A percentile compares a stretch with the other conserved stretches of the same genome.
Conservation (phyloP, 2,113 vertebrate species). For the Odocoileus hemionus region DNA sequence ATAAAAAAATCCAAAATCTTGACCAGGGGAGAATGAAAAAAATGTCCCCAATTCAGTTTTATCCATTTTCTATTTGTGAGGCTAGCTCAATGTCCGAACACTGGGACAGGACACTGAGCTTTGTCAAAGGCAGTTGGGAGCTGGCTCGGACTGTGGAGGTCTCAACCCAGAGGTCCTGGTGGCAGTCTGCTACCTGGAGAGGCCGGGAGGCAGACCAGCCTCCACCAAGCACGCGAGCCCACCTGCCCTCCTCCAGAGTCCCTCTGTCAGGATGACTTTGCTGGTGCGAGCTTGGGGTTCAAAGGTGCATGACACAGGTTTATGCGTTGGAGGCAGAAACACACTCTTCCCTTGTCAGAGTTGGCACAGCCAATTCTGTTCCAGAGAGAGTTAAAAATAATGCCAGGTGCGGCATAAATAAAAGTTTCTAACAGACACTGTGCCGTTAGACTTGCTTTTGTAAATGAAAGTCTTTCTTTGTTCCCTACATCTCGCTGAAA, state of each 20-base stretch:
- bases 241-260: neutral
- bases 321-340: conserved; percentile 21
- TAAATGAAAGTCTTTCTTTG: conserved; percentile 51
- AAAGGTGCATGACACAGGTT: neutral
- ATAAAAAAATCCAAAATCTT: neutral
- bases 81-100: neutral
- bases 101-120: neutral
- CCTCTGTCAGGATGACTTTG: neutral
- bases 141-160: neutral
- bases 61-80: neutral
- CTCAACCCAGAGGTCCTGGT: neutral
- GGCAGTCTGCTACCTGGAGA: neutral
- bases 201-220: neutral
- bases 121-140: neutral
- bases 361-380: conserved; percentile 16
- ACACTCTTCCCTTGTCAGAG: conserved; percentile 5
- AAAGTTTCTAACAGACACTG: conserved; percentile 53
- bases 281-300: neutral
- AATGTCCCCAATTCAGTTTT: neutral
- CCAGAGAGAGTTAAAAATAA: conserved; percentile 57
- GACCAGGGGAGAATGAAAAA: neutral
- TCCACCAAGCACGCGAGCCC: rapidly evolving
- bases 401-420: conserved; percentile 48
- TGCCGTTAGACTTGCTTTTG: conserved; percentile 42
- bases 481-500: conserved; percentile 57